These are phyloP conservation scores for Sebastes paucispinis DNA, from an alignment of 2,797 vertebrate species.

Conservation along the genomic window DNA sequence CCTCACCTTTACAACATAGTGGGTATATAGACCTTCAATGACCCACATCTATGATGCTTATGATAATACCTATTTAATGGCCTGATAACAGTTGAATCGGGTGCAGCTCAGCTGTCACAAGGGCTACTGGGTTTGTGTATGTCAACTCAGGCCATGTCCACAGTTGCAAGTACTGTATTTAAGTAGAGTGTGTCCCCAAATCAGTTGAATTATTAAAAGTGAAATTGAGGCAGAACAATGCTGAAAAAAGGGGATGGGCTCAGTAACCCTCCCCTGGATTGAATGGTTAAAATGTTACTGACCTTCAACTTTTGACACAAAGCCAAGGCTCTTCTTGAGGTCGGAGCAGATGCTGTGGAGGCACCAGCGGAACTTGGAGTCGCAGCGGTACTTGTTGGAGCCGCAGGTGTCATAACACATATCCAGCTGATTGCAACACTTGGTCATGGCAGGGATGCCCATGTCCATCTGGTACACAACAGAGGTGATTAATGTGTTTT, in stretches of 20 bases:
- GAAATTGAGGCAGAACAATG: not conserved
- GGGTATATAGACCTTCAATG: no score
- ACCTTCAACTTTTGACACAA: conserved; percentile 97
- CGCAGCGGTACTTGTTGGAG: conserved; percentile 98
- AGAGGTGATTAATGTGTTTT: not conserved
- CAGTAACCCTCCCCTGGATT: not conserved
- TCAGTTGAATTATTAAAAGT: not conserved
- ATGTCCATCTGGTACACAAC: conserved; percentile 85
- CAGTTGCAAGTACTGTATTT: not conserved
- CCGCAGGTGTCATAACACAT: conserved; percentile 96
- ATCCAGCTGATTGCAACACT: conserved; percentile 96
- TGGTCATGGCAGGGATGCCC: conserved; percentile 96
- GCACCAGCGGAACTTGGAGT: conserved; percentile 99
- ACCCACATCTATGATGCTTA: no score
- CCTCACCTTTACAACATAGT: no score
- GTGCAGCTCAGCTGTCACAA: not conserved
- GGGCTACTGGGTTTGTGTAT: not conserved
- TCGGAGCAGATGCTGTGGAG: conserved; percentile 97
- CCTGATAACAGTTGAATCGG: no score
- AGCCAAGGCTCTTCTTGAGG: conserved; percentile 97
- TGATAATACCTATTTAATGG: no score
- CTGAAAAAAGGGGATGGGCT: not conserved
- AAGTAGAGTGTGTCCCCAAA: not conserved
- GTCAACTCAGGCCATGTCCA: not conserved
- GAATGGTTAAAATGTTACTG: conserved; percentile 44